Base-by-base conservation (phyloP, 2,888 invertebrate species). In the Cheilosia urbana region DNA sequence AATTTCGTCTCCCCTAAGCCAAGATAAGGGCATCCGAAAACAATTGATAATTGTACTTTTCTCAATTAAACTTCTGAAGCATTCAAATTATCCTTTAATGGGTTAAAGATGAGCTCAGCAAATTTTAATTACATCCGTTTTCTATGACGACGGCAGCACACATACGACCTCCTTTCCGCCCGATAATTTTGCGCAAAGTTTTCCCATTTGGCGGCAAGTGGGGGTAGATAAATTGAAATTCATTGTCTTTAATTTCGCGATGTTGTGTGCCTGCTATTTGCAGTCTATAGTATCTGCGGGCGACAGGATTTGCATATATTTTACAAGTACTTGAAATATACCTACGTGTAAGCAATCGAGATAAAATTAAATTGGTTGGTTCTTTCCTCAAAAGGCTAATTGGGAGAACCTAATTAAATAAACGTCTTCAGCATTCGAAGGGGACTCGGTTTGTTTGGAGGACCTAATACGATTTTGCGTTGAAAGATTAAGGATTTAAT, bases 61-160 rank as follows among this genome's bases (percentile, higher is more conserved):
- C 79, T 84, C 83, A 75, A 75, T 84, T 84, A 75, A 79, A 84
- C 73, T 84, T 73, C 69, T 58, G 58, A 79, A 84, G 79, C 79
- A 79, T 79, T 84, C 73, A 79, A 84, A 84, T 84, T 84, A 79
- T 84, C 73, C 79, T 65, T 71, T 75, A 84, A 79, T 84, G 79
- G 73, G 73, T 79, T 79, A 79, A 79, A 84, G 79, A 84, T 84
- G 83, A 84, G 75, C 79, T 84, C 69, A 65, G 79, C 79, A 83
- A 83, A 83, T 83, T 69, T 78, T 83, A 78, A 83, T 79, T 79
- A 83, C 79, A 83, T 78, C 73, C 72, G 37, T 47, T n/a, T 62
- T 57, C 55, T 62, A 42, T 45, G 45, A 7, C 57, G 42, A 37
- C n/a, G 24, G 42, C 42, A 11, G 27, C 37, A 49, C 42, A n/a